Evolutionary conservation across 2,888 invertebrate species (phyloP).

Genomic region (Acleris laterana): DNA sequence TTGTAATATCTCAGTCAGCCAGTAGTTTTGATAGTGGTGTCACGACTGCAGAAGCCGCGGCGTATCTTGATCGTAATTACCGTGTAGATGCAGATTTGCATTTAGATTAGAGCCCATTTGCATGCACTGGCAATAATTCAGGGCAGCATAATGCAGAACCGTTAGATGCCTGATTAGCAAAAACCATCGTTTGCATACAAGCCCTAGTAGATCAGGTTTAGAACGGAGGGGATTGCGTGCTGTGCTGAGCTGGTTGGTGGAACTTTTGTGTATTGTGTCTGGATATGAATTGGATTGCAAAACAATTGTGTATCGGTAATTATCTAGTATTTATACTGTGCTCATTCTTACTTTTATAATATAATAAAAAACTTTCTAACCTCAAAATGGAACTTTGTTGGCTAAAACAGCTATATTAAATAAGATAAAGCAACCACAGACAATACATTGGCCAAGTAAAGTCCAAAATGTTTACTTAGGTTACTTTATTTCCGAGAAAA

Average conservation of each 20-base stretch:
- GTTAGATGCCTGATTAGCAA: slow-evolving; percentile 69
- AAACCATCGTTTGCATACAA: slow-evolving; percentile 52
- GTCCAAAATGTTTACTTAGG: too few relatives aligned
- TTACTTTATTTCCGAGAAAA: too few relatives aligned
- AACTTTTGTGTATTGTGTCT: background rate
- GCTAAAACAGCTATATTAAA: too few relatives aligned
- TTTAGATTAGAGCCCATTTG: slow-evolving; percentile 68
- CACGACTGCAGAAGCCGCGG: slow-evolving; percentile 42
- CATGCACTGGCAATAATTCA: slow-evolving; percentile 69
- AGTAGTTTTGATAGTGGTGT: slow-evolving; percentile 30
- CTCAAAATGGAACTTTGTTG: too few relatives aligned
- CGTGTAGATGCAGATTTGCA: slow-evolving; percentile 63
- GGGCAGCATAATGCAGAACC: slow-evolving; percentile 42
- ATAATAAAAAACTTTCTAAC: too few relatives aligned
- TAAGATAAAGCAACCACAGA: too few relatives aligned
- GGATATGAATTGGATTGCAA: too few relatives aligned
- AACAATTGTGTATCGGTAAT: too few relatives aligned
- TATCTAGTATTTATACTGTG: too few relatives aligned
- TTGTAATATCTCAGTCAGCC: slow-evolving; percentile 19
- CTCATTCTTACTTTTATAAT: too few relatives aligned
- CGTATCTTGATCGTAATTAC: slow-evolving; percentile 74
- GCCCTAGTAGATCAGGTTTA: slow-evolving; percentile 1
- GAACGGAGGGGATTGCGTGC: background rate
- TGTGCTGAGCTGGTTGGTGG: background rate
- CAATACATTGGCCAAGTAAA: too few relatives aligned